Evolutionary conservation across 2,888 invertebrate genomes (phyloP).

Genomic region (Balanococcus diminutus): DNA sequence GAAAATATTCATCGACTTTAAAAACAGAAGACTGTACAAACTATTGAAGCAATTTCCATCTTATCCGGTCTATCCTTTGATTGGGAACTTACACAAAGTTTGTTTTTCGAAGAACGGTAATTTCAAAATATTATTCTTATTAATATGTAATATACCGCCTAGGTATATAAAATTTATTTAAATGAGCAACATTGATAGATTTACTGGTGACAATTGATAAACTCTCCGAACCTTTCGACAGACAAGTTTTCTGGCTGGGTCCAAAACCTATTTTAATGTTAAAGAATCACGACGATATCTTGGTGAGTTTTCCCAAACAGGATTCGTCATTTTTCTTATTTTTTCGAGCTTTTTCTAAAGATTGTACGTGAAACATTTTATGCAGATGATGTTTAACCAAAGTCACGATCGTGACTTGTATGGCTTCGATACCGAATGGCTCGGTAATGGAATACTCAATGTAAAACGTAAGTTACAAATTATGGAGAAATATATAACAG

Average conservation of each 20-base stretch:
- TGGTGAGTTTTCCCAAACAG: background rate
- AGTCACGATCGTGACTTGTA: background rate
- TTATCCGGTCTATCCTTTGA: background rate
- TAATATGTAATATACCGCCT: no score
- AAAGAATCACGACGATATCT: background rate
- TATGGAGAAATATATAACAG: no score
- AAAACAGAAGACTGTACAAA: background rate
- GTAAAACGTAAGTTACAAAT: background rate
- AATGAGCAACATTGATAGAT: no score
- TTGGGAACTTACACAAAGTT: background rate
- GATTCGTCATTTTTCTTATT: no score
- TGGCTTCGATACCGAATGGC: background rate
- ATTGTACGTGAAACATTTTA: no score
- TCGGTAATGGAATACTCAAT: background rate
- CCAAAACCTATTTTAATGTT: background rate
- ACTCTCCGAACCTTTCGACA: background rate
- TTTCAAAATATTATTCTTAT: no score
- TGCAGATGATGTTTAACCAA: background rate
- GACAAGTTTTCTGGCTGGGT: background rate
- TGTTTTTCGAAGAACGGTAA: background rate
- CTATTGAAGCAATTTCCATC: background rate
- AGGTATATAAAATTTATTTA: no score
- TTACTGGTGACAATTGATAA: background rate
- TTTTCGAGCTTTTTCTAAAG: no score
- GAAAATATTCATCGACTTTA: background rate